These are phyloP conservation scores for Lochmaea capreae DNA, from an alignment of 2,888 invertebrate species.

Conservation along the genomic window DNA sequence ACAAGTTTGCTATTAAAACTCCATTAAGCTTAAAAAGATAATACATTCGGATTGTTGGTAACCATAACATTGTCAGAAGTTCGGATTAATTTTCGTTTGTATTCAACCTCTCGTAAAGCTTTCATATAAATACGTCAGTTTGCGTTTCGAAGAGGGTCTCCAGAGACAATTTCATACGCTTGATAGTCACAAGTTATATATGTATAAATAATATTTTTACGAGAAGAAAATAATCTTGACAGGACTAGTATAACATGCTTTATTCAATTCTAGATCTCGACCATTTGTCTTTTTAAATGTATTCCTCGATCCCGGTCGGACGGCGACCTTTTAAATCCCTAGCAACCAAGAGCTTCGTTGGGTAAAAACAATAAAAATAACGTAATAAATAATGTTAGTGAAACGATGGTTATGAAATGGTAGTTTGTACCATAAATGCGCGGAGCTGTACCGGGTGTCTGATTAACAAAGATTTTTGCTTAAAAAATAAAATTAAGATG, in stretches of 20 bases:
- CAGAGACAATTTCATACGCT: not conserved
- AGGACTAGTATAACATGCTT: not conserved
- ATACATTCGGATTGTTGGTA: not conserved
- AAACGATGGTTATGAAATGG: too few species aligned
- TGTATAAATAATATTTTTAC: not conserved
- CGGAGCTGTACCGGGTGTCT: too few species aligned
- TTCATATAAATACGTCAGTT: constrained; percentile 6
- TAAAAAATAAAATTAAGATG: too few species aligned
- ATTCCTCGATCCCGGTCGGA: constrained; percentile 3
- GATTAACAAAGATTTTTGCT: too few species aligned
- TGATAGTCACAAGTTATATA: not conserved
- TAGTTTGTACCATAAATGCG: too few species aligned
- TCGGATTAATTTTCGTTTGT: not conserved
- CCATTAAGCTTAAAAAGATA: not conserved
- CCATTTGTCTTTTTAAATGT: constrained; percentile 14
- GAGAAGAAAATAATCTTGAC: constrained; percentile 6
- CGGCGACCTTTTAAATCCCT: not conserved
- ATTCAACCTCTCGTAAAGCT: not conserved
- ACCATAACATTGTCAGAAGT: not conserved
- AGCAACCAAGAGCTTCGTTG: not conserved
- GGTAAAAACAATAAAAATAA: not conserved
- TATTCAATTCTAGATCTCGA: constrained; percentile 4
- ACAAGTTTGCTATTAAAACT: too few species aligned
- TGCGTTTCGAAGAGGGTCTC: not conserved
- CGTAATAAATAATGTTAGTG: too few species aligned